These are phyloP conservation scores for Knipowitschia caucasica DNA, from an alignment of 2,797 vertebrate genomes.

Conservation along the genomic window DNA sequence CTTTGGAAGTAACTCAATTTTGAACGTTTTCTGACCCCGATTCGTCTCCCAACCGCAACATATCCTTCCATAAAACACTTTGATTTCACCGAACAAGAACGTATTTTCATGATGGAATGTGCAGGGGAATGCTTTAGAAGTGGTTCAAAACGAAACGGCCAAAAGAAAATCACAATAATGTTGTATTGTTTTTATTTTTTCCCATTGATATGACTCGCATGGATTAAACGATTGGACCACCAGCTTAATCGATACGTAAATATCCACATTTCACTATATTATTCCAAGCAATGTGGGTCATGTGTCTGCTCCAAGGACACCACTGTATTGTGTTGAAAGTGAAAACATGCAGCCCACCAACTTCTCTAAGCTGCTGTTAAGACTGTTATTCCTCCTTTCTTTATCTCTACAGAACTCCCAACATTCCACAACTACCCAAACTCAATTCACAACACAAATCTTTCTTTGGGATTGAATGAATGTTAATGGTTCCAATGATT, in stretches of 20 bases:
- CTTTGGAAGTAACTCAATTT: constrained; percentile 42
- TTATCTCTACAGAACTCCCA: no score
- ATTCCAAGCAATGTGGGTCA: not conserved
- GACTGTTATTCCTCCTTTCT: no score
- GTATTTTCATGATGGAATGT: not conserved
- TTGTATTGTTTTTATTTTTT: no score
- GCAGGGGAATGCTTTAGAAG: not conserved
- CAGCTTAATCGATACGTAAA: no score
- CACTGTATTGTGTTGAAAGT: not conserved
- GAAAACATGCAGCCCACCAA: not conserved
- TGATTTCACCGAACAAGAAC: not conserved
- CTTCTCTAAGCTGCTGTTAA: not conserved
- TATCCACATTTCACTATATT: no score
- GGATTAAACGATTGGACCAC: no score
- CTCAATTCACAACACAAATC: no score
- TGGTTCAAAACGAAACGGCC: no score
- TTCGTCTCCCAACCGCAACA: constrained; percentile 6
- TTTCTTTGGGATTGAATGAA: no score
- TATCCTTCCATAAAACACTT: not conserved
- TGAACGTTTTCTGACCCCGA: constrained; percentile 12
- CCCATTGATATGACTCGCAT: no score
- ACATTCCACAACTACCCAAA: no score
- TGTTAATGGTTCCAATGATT: no score
- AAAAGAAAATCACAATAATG: not conserved
- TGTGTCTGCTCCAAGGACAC: not conserved